phyloP scores from a whole-genome alignment of 2,888 invertebrate genomes.

The Acronicta alni region DNA sequence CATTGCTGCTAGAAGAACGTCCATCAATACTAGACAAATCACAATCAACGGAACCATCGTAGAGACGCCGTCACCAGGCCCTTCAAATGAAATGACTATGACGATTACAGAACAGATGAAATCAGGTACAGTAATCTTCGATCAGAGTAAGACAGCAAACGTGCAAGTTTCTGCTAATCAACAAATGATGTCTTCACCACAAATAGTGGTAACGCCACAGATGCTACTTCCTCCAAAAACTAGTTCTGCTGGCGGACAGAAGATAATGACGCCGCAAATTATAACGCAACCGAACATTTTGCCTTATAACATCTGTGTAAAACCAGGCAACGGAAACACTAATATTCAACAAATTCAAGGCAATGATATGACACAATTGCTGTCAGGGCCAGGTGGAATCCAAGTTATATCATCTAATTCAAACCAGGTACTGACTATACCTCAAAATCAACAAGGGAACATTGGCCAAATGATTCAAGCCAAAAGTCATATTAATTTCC shows the following conservation, averaged over 20 bases:
- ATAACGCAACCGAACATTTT: slow-evolving; percentile 83
- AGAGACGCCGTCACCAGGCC: slow-evolving; percentile 87
- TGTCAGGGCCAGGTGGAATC: slow-evolving; percentile 83
- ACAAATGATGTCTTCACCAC: slow-evolving; percentile 84
- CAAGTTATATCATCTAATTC: slow-evolving; percentile 88
- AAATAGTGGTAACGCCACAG: slow-evolving; percentile 87
- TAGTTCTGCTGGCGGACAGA: slow-evolving; percentile 76
- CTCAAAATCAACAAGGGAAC: slow-evolving; percentile 79
- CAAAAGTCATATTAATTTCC: slow-evolving; percentile 85
- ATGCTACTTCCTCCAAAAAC: slow-evolving; percentile 86
- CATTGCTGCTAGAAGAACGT: slow-evolving; percentile 84
- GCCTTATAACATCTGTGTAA: slow-evolving; percentile 87
- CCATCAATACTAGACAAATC: slow-evolving; percentile 87
- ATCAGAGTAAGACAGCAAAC: slow-evolving; percentile 84
- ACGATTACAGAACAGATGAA: slow-evolving; percentile 87
- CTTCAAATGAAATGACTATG: slow-evolving; percentile 86
- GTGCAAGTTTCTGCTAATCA: slow-evolving; percentile 84
- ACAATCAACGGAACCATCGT: slow-evolving; percentile 88
- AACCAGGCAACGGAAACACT: slow-evolving; percentile 77
- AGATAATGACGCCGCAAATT: slow-evolving; percentile 82
- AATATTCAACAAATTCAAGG: slow-evolving; percentile 85
- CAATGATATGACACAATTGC: slow-evolving; percentile 82
- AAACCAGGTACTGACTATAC: slow-evolving; percentile 85
- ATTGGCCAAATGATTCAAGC: slow-evolving; percentile 80
- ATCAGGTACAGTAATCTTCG: slow-evolving; percentile 84